Base-by-base conservation (phyloP, 2,113 vertebrate genomes). In the Ciconia boyciana region DNA sequence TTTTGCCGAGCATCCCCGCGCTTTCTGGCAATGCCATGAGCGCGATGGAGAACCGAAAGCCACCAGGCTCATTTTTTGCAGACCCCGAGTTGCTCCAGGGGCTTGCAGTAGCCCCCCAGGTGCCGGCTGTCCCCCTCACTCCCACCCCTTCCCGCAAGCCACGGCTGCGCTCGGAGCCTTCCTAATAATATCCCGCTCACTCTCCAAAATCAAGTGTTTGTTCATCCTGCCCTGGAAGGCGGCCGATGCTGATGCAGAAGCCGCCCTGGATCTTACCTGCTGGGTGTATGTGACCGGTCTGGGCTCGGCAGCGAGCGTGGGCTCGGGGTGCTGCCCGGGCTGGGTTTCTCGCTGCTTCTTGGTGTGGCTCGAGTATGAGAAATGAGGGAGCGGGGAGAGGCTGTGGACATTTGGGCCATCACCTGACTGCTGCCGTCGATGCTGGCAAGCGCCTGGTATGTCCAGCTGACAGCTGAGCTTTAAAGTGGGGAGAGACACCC, bases 381-480 rank as follows among this genome's bases (percentile, higher is more conserved):
- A 76, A 11, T 92, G 84, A 91, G 44, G 80, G 76, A 25, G 80
- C 8, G 0, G 75, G 91, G 80, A 79, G 69, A 54, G 61, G 46
- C 19, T 11, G 10, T 2, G 7, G 68, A 34, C 17, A 0, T 21
- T 44, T n/a, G 64, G 90, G 91, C 95, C 96, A 96, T 8, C 81
- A 88, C 60, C 97, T 97, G 96, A 98, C 19, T 60, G 76, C 78
- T 15, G 32, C 70, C 6, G 65, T 41, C 22, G 58, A 83, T 44
- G 85, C 94, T 95, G 95, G 91, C 96, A 79, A 43, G 55, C 26
- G 24, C 93, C 52, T 41, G 94, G 90, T 26, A 51, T 76, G 91
- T 52, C 85, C 97, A 43, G 93, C 96, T 96, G 96, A 93, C 97
- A 88, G 96, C 82, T 84, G 89, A 55, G 76, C 62, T 49, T 62